Conservation (phyloP, 2,888 invertebrate species). For the Alviniconcha strummeri region DNA sequence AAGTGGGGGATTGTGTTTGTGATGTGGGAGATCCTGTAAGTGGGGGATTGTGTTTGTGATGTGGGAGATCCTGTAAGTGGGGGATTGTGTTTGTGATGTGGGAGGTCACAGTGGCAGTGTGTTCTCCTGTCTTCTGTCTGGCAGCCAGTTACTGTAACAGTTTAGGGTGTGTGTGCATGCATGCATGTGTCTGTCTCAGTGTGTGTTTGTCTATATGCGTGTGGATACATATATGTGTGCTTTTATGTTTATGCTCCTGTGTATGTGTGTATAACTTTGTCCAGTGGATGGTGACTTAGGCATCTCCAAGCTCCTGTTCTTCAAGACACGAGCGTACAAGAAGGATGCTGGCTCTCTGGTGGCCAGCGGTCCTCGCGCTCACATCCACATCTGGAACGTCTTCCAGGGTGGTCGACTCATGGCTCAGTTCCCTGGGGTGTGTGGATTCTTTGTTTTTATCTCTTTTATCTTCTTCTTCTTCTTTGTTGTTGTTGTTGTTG, state of each 20-base stretch:
- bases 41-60: too few relatives aligned
- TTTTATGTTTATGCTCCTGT: background rate
- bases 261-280: background rate
- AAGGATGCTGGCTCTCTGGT: constrained; percentile 70
- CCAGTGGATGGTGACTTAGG: constrained; percentile 72
- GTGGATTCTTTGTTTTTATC: constrained; percentile 20
- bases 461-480: background rate
- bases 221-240: background rate
- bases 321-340: constrained; percentile 64
- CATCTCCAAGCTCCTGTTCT: constrained; percentile 69
- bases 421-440: constrained; percentile 71
- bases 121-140: too few relatives aligned
- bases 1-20: too few relatives aligned
- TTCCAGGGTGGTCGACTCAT: constrained; percentile 70
- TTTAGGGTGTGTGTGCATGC: too few relatives aligned
- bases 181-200: background rate
- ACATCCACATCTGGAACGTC: constrained; percentile 73
- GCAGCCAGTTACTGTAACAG: too few relatives aligned
- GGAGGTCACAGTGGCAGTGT: too few relatives aligned
- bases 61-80: too few relatives aligned
- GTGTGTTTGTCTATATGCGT: background rate
- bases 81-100: too few relatives aligned
- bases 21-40: too few relatives aligned
- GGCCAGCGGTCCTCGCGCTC: constrained; percentile 62
- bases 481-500: background rate